These are phyloP conservation scores for Eptatretus atami DNA, from an alignment of 2,797 vertebrate genomes.

Conservation along the genomic window DNA sequence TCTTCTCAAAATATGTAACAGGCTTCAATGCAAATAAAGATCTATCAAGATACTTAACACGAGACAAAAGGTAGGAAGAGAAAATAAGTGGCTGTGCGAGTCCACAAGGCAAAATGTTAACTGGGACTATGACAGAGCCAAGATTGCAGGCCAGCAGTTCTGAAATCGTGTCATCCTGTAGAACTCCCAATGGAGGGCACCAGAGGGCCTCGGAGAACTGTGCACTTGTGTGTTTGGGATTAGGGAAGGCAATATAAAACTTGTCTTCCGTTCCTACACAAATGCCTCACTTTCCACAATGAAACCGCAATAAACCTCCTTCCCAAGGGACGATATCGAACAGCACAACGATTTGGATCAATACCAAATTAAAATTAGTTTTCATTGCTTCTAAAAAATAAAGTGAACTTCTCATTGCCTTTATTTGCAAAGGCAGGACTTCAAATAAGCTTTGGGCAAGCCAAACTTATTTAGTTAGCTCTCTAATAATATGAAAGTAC, in stretches of 20 bases:
- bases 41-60: too few species aligned
- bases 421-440: too few species aligned
- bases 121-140: background rate
- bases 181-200: conserved; percentile 2
- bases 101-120: background rate
- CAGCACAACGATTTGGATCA: background rate
- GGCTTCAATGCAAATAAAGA: too few species aligned
- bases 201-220: background rate
- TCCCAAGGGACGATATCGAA: background rate
- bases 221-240: too few species aligned
- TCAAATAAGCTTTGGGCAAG: too few species aligned
- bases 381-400: background rate
- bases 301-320: background rate
- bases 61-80: too few species aligned
- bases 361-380: conserved; percentile 4
- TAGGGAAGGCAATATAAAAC: background rate
- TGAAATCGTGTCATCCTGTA: background rate
- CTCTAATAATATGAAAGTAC: too few species aligned
- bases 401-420: too few species aligned
- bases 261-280: background rate
- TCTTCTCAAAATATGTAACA: too few species aligned
- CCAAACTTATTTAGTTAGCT: too few species aligned
- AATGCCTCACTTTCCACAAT: background rate
- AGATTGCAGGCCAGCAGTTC: too few species aligned
- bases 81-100: too few species aligned